Percentiles rank a stretch among this genome's conserved stretches.
Conservation (phyloP, 2,888 invertebrate genomes). For the Drosophila borborema region DNA sequence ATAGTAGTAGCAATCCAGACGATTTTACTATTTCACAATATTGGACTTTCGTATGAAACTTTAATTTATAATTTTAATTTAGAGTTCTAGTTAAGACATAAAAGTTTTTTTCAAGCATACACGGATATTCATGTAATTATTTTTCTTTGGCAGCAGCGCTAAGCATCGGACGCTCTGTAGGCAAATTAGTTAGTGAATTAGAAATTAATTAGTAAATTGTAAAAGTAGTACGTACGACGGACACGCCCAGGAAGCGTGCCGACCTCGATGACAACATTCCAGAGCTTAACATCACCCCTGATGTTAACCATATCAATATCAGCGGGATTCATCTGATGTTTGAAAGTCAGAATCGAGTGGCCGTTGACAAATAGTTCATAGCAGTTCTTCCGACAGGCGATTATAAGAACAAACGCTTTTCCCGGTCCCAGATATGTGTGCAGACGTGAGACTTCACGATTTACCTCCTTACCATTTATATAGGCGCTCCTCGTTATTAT, state of each 20-base stretch:
- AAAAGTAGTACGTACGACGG: conserved; percentile 10
- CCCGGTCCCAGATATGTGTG: conserved; percentile 76
- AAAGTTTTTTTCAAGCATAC: neutral
- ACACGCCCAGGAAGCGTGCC: neutral
- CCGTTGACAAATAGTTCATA: conserved; percentile 85
- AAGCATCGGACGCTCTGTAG: neutral
- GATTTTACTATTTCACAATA: neutral
- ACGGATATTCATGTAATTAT: neutral
- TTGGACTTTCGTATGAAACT: neutral
- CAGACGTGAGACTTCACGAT: conserved; percentile 65
- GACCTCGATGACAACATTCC: conserved; percentile 70
- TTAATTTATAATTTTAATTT: neutral
- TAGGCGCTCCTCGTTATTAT: conserved; percentile 89
- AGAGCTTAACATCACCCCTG: conserved; percentile 89
- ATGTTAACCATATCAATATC: conserved; percentile 88
- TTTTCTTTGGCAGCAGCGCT: neutral
- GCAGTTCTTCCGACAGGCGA: conserved; percentile 58
- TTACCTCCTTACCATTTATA: conserved; percentile 85
- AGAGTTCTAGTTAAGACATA: neutral
- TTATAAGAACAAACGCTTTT: conserved; percentile 72
- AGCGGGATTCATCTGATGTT: conserved; percentile 86
- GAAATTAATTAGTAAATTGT: neutral
- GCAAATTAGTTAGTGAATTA: neutral
- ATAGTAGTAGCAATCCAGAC: neutral
- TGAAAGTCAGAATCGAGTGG: conserved; percentile 88